Conservation (phyloP, 2,797 vertebrate genomes). For the Propithecus perrieri region DNA sequence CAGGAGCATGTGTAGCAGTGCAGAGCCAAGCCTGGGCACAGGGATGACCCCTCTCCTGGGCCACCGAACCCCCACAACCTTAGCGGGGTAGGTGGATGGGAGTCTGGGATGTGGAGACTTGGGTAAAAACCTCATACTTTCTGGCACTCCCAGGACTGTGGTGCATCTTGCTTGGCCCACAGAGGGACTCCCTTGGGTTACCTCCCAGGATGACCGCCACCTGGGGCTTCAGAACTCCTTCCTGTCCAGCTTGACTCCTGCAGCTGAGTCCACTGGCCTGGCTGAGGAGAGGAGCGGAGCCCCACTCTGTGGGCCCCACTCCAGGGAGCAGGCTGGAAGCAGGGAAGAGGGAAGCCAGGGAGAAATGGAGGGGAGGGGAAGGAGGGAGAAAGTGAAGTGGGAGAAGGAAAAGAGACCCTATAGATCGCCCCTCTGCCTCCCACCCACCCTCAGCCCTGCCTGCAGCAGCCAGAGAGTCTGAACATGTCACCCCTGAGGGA, state of each 20-base stretch:
- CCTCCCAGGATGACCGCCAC: not conserved
- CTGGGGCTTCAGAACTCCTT: not conserved
- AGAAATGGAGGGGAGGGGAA: not conserved
- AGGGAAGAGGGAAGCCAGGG: not conserved
- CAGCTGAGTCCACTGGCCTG: not conserved
- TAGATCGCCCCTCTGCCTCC: not conserved
- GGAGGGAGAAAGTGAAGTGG: not conserved
- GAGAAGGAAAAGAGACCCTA: not conserved
- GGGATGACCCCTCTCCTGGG: not conserved
- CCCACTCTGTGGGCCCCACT: not conserved
- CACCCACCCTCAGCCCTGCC: not conserved
- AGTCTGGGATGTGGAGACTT: not conserved
- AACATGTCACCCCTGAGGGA: not conserved
- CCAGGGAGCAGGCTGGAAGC: not conserved
- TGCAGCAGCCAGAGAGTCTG: not conserved
- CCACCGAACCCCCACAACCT: not conserved
- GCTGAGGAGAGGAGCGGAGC: not conserved
- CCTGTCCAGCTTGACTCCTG: not conserved
- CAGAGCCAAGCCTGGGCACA: not conserved
- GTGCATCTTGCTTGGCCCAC: not conserved
- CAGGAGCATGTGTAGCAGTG: slow-evolving; percentile 52
- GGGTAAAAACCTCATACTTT: too few relatives aligned
- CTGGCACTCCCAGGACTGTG: not conserved
- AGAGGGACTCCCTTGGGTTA: not conserved
- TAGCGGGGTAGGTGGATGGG: not conserved